Percentiles rank a stretch among this genome's conserved stretches.
Conservation (phyloP, 2,797 vertebrate genomes). For the Choloepus didactylus region DNA sequence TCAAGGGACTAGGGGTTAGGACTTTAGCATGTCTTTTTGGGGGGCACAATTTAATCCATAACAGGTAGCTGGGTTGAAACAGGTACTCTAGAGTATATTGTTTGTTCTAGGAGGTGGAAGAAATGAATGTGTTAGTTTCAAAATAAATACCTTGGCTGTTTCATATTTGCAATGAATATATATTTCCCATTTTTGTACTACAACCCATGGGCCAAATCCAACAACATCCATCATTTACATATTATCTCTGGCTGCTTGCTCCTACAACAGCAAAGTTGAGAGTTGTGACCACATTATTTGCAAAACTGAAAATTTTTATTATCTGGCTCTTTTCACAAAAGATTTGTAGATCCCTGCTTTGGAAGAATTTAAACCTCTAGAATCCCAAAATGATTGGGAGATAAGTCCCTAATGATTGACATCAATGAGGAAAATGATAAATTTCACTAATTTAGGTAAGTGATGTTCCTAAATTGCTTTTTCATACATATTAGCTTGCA, state of each 20-base stretch:
- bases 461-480: background rate
- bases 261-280: background rate
- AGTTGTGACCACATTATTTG: background rate
- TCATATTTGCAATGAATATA: background rate
- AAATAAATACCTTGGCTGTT: background rate
- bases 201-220: background rate
- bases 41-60: too few relatives aligned
- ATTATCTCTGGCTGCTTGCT: background rate
- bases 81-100: background rate
- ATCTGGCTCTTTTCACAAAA: background rate
- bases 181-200: background rate
- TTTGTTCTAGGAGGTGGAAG: constrained; percentile 1
- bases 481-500: background rate
- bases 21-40: too few relatives aligned
- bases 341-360: background rate
- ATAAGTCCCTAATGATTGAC: background rate
- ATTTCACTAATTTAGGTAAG: background rate
- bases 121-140: constrained; percentile 5
- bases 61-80: background rate
- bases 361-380: background rate
- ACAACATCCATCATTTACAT: background rate
- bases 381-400: background rate
- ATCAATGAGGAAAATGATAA: background rate
- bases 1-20: too few relatives aligned
- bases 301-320: constrained; percentile 23